These are phyloP conservation scores for Hyles vespertilio DNA, from an alignment of 1,140 invertebrate species.

Conservation along the genomic window DNA sequence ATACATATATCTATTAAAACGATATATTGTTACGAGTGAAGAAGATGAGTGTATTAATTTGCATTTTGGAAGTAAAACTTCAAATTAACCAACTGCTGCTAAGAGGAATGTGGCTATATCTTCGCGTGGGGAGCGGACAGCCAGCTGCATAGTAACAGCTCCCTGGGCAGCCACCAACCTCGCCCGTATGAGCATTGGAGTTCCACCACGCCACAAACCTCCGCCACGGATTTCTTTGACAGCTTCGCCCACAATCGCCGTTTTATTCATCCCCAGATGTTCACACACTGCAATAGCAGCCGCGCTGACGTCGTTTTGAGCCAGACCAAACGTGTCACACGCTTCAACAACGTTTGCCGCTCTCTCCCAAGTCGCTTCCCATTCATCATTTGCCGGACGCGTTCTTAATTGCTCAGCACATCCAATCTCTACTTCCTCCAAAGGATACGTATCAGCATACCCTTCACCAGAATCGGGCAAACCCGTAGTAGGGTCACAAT, in stretches of 20 bases:
- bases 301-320: slow-evolving; percentile 84
- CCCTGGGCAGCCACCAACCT: slow-evolving; percentile 86
- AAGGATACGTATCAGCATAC: slow-evolving; percentile 81
- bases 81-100: slow-evolving; percentile 86
- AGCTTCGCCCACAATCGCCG: slow-evolving; percentile 36
- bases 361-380: slow-evolving; percentile 44
- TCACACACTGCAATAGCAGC: slow-evolving; percentile 87
- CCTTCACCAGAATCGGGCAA: slow-evolving; percentile 83
- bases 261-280: slow-evolving; percentile 89
- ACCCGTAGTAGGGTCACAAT: slow-evolving; percentile 96
- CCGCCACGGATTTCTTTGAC: slow-evolving; percentile 84
- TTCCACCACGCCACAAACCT: slow-evolving; percentile 79
- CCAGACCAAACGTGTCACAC: slow-evolving; percentile 41
- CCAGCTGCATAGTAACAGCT: slow-evolving; percentile 84
- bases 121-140: slow-evolving; percentile 78
- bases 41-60: too few species aligned
- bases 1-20: too few species aligned
- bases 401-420: slow-evolving; percentile 85
- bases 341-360: slow-evolving; percentile 36
- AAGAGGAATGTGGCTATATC: slow-evolving; percentile 90
- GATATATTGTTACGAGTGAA: too few species aligned
- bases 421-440: slow-evolving; percentile 90
- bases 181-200: slow-evolving; percentile 89
- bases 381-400: slow-evolving; percentile 39
- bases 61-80: too few species aligned